phyloP scores from a whole-genome alignment of 2,797 vertebrate genomes.

The Bradypus variegatus region DNA sequence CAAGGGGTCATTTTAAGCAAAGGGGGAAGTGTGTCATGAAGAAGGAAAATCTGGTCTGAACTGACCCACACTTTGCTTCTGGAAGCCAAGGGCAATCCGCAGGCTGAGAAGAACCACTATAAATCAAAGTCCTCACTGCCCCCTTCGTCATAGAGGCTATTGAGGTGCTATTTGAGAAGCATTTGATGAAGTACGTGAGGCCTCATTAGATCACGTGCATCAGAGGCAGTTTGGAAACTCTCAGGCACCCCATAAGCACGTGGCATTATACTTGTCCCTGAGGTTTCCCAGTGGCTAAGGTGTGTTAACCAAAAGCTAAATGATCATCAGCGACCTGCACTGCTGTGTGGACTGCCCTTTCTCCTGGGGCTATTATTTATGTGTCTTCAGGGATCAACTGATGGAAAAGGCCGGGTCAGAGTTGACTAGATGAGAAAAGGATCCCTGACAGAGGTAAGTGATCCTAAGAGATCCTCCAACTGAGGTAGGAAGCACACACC shows the following conservation, averaged over 20 bases:
- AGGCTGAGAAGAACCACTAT: background rate
- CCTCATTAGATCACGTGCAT: background rate
- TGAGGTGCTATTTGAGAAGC: background rate
- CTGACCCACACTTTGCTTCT: background rate
- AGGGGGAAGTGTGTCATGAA: background rate
- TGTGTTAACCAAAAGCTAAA: no score
- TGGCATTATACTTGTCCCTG: accelerated
- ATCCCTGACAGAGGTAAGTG: background rate
- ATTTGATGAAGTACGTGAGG: background rate
- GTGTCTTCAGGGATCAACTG: background rate
- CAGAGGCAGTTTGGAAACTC: background rate
- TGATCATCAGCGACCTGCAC: background rate
- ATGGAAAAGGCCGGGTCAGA: background rate
- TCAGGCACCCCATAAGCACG: background rate
- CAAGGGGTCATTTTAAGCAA: background rate
- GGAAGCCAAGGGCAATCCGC: background rate
- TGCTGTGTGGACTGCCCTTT: no score
- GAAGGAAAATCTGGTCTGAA: no score
- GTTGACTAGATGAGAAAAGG: background rate
- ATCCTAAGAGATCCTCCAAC: no score
- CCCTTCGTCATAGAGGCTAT: no score
- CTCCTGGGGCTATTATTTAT: background rate
- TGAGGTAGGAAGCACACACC: no score
- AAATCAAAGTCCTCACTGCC: background rate
- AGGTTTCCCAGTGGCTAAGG: background rate